Percentiles rank a stretch among this genome's conserved stretches.
Conservation (phyloP, 2,888 invertebrate genomes). For the Galerucella calmariensis region DNA sequence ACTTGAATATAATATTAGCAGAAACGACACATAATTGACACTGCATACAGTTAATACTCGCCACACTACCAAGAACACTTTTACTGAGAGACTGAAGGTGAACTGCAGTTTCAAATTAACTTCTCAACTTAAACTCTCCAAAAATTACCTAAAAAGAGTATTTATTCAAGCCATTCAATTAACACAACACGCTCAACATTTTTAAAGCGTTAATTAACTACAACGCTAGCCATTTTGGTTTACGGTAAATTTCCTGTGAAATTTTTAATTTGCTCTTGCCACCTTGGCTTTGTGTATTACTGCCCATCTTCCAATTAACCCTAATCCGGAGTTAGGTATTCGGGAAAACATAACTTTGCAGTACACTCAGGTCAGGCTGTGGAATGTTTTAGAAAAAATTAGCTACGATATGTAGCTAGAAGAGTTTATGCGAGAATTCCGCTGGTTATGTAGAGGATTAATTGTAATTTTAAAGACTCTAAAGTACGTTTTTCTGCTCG, state of each 20-base stretch:
- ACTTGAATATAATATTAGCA: too few relatives aligned
- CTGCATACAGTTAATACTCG: too few relatives aligned
- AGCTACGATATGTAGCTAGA: conserved; percentile 20
- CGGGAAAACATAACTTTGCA: conserved; percentile 24
- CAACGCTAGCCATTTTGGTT: conserved; percentile 4
- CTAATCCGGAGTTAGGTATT: conserved; percentile 25
- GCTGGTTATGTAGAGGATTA: conserved; percentile 7
- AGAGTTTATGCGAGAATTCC: conserved; percentile 8
- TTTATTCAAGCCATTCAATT: conserved; percentile 12
- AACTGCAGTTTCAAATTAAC: neutral
- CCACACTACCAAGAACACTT: too few relatives aligned
- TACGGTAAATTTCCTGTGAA: conserved; percentile 17
- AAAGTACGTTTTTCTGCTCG: too few relatives aligned
- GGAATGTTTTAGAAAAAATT: conserved; percentile 27
- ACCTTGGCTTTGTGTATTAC: conserved; percentile 21
- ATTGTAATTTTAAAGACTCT: conserved; percentile 9
- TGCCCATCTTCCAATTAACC: conserved; percentile 20
- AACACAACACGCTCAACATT: conserved; percentile 10
- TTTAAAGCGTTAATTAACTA: conserved; percentile 14
- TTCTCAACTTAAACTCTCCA: neutral
- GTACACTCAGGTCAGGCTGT: conserved; percentile 22
- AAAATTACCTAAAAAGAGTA: neutral
- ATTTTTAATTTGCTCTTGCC: conserved; percentile 27
- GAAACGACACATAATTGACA: too few relatives aligned
- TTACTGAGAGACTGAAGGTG: too few relatives aligned